A percentile compares a stretch with the other conserved stretches of the same genome.
These are phyloP conservation scores for Pteruthius melanotis DNA, from an alignment of 2,113 vertebrate genomes.

Conservation along the genomic window DNA sequence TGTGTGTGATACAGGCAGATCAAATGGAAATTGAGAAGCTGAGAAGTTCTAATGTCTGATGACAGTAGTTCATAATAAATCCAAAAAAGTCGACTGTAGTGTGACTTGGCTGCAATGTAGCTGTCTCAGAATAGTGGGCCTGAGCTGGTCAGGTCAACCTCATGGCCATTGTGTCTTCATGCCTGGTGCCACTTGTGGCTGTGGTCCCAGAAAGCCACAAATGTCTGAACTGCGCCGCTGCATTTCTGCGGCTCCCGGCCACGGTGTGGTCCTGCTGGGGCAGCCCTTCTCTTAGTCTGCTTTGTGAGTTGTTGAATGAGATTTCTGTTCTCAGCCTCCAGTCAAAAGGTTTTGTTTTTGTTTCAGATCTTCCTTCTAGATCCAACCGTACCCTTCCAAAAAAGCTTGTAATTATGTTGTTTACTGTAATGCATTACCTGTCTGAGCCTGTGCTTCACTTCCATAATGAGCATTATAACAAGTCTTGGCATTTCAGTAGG, in stretches of 20 bases:
- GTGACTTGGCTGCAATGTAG: not conserved
- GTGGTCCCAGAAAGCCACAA: not conserved
- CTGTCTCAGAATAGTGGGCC: not conserved
- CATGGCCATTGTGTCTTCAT: not conserved
- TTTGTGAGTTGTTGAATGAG: not conserved
- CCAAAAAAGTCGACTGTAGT: not conserved
- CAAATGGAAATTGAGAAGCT: not conserved
- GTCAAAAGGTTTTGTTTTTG: not conserved
- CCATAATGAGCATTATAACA: not conserved
- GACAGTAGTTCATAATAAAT: not conserved
- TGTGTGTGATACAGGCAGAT: not conserved
- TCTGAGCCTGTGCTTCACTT: not conserved
- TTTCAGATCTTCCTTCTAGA: not conserved
- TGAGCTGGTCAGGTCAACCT: not conserved
- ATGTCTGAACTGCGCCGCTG: rapidly evolving
- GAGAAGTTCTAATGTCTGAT: not conserved
- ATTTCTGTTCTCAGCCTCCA: not conserved
- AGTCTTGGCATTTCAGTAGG: not conserved
- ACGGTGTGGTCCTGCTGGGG: not conserved
- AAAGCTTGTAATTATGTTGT: not conserved
- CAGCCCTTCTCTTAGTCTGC: not conserved
- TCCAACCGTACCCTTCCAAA: not conserved
- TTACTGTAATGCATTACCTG: not conserved
- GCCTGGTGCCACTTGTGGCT: not conserved
- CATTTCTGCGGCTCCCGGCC: not conserved